Evolutionary conservation across 2,113 vertebrate species (phyloP), one percentile per base, ranked within the genome.

Genomic region (Puma concolor): DNA sequence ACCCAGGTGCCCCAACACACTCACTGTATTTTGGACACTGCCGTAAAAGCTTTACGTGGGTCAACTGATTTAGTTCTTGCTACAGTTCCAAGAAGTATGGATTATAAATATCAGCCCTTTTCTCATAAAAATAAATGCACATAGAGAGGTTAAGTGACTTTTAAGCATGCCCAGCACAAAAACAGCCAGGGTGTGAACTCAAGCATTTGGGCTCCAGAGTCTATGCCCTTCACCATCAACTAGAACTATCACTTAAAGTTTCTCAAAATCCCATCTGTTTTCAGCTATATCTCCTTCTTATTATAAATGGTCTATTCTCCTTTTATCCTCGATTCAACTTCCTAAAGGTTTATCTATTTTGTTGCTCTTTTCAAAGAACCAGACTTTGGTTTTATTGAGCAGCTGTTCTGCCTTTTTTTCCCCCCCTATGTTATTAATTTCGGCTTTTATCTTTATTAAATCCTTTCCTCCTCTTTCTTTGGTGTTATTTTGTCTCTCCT

Each of bases 361-460:
- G 36, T 74, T 74, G 23, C 7, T 67, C 21, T 92, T 92, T 91
- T 87, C 57, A 54, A 86, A 81, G 54, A 92, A 74, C 21, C 33
- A 67, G 57, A 82, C 66, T 69, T 79, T 14, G 7, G 54, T 88
- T 92, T 87, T 74, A 94, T 50, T 74, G 63, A 85, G n/a, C 29
- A 64, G 64, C 66, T 82, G 25, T 71, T 79, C 60, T 84, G 13
- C 54, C 84, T 92, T 79, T 69, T 14, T 69, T 79, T 88, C 71
- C 44, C 44, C 44, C 44, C 44, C 76, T 63, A 17, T 69, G 88
- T 79, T 72, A 82, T 94, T 94, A 90, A 96, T 91, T 87, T 85
- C 33, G 82, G 54, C 64, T 87, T 91, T 96, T 87, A 74, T 96
- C 57, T 90, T 90, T 95, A 95, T 85, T 80, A 67, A 90, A 85